These are phyloP conservation scores for Morone chrysops DNA, from an alignment of 2,113 vertebrate species.

Conservation along the genomic window DNA sequence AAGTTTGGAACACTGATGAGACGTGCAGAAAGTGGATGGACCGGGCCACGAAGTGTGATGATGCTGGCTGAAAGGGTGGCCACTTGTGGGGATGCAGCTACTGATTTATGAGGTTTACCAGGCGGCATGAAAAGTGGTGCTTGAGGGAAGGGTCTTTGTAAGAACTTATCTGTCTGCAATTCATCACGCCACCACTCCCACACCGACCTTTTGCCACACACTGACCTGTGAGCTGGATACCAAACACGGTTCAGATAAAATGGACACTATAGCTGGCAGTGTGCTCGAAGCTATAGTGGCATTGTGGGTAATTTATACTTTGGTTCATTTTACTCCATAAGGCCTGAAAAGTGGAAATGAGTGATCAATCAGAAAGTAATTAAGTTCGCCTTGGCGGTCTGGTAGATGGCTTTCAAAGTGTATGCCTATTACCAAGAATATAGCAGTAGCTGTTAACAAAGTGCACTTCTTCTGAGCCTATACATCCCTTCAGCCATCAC, in stretches of 20 bases:
- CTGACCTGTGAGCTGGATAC: conserved; percentile 64
- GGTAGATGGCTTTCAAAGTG: conserved; percentile 56
- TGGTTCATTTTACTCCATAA: conserved; percentile 43
- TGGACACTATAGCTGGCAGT: conserved; percentile 25
- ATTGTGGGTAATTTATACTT: conserved; percentile 40
- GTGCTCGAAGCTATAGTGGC: not conserved
- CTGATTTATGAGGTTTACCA: conserved; percentile 83
- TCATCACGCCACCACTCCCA: conserved; percentile 73
- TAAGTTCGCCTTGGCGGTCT: conserved; percentile 44
- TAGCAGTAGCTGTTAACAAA: conserved; percentile 42
- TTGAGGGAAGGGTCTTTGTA: conserved; percentile 67
- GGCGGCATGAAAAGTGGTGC: conserved; percentile 48
- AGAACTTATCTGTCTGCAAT: conserved; percentile 80
- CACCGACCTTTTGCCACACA: conserved; percentile 28
- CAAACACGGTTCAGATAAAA: conserved; percentile 47
- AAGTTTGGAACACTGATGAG: conserved; percentile 30
- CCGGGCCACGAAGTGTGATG: conserved; percentile 35
- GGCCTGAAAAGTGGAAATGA: conserved; percentile 44
- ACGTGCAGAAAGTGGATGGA: conserved; percentile 44
- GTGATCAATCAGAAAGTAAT: conserved; percentile 70
- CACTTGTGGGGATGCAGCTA: conserved; percentile 15
- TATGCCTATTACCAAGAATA: conserved; percentile 49
- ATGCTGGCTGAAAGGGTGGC: conserved; percentile 24
- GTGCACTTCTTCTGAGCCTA: conserved; percentile 28
- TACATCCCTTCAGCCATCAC: not conserved